These are phyloP conservation scores for Smittia sp. DNA, from an alignment of 2,888 invertebrate species.

Conservation along the genomic window DNA sequence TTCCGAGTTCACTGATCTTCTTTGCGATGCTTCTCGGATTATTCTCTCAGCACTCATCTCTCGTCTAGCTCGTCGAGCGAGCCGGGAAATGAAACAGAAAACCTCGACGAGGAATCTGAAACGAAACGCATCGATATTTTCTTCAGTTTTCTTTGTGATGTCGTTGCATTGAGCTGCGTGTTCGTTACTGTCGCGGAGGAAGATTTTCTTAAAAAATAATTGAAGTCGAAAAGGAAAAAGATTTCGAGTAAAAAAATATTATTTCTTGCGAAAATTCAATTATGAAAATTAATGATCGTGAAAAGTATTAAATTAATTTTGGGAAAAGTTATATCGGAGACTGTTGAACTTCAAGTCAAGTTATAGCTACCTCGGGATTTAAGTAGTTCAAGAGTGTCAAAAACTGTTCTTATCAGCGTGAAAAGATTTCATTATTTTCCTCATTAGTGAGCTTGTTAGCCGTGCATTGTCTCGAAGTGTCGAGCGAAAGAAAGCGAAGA, in stretches of 20 bases:
- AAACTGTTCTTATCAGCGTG: neutral
- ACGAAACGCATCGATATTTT: neutral
- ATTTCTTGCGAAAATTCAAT: neutral
- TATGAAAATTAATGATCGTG: neutral
- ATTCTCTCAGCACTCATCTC: neutral
- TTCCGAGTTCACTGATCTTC: slow-evolving; percentile 16
- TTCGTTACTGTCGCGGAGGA: neutral
- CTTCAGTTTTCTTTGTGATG: slow-evolving; percentile 15
- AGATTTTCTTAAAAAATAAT: neutral
- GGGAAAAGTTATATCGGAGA: neutral
- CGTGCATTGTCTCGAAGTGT: neutral
- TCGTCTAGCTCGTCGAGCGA: neutral
- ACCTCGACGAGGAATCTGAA: neutral
- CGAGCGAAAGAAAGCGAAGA: neutral
- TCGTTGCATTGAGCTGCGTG: neutral
- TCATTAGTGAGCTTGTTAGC: neutral
- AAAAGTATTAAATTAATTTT: neutral
- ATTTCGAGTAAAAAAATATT: neutral
- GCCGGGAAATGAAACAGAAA: neutral
- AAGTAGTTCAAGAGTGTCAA: neutral
- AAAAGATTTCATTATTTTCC: too few species aligned
- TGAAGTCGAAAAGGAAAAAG: neutral
- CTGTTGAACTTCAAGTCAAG: neutral
- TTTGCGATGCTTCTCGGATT: neutral
- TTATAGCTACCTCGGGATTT: neutral